Evolutionary conservation across 1,140 invertebrate genomes (phyloP).

Genomic region (Vollenhovia emeryi): DNA sequence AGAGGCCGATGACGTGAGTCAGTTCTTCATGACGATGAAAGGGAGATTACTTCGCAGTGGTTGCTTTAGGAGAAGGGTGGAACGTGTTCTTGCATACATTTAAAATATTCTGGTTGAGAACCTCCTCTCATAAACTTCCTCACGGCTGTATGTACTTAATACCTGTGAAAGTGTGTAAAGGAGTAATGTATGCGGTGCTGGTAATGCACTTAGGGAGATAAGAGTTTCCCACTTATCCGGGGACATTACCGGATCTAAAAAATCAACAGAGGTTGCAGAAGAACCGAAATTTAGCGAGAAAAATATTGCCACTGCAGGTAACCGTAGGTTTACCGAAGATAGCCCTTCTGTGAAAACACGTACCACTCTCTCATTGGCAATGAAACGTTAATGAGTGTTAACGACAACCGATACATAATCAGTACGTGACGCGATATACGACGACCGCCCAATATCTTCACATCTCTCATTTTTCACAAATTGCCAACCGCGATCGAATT

Average conservation of each 20-base stretch:
- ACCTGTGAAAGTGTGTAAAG: conserved; percentile 62
- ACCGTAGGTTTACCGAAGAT: not conserved
- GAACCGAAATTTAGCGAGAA: conserved; percentile 60
- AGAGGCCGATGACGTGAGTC: conserved; percentile 64
- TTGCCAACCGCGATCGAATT: conserved; percentile 52
- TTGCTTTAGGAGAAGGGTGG: conserved; percentile 74
- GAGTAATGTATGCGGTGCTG: conserved; percentile 71
- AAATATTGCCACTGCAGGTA: conserved; percentile 31
- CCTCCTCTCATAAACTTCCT: conserved; percentile 67
- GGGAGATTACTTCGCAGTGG: conserved; percentile 73
- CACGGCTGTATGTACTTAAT: conserved; percentile 72
- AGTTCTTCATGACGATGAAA: conserved; percentile 74
- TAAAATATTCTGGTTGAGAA: conserved; percentile 73
- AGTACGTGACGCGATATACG: not conserved
- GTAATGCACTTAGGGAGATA: conserved; percentile 75
- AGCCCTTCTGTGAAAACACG: not conserved
- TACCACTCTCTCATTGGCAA: not conserved
- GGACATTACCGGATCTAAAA: conserved; percentile 68
- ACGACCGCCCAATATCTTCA: not conserved
- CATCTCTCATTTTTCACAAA: not conserved
- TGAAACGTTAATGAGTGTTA: not conserved
- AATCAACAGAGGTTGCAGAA: conserved; percentile 71
- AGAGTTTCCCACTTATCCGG: conserved; percentile 72
- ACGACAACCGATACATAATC: not conserved
- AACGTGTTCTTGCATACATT: conserved; percentile 76